A percentile compares a stretch with the other conserved stretches of the same genome.
These are phyloP conservation scores for Suricata suricatta DNA, from an alignment of 2,113 vertebrate genomes.

Conservation along the genomic window DNA sequence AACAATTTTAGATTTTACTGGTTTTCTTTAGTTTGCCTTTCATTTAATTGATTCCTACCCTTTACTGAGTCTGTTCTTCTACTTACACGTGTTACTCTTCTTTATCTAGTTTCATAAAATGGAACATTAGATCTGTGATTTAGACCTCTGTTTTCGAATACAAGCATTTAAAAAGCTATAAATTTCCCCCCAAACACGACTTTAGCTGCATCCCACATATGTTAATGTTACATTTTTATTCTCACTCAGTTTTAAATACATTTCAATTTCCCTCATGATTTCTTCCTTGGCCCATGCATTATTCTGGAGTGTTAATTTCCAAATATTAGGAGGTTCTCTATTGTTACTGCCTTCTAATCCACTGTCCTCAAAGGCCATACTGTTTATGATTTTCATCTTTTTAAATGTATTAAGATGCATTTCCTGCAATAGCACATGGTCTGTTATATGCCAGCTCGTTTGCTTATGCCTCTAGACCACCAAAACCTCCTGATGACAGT, in stretches of 20 bases:
- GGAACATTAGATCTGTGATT: background rate
- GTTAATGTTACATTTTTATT: background rate
- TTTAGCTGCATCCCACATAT: background rate
- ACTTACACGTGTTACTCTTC: background rate
- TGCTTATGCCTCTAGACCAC: background rate
- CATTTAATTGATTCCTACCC: background rate
- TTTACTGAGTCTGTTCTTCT: constrained; percentile 9
- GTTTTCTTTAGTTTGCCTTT: background rate
- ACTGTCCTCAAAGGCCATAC: background rate
- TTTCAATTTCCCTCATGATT: background rate
- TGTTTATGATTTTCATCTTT: background rate
- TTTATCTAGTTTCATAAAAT: background rate
- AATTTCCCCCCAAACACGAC: background rate
- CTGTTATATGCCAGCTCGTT: background rate
- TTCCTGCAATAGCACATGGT: background rate
- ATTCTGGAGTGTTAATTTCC: constrained; percentile 20
- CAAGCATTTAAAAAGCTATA: constrained; percentile 1
- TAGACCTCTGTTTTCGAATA: background rate
- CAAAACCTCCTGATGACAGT: background rate
- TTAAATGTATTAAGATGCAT: background rate
- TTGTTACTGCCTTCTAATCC: background rate
- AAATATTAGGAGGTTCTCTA: constrained; percentile 5
- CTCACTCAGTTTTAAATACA: background rate
- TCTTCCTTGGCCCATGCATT: background rate
- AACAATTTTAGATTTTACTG: background rate